These are phyloP conservation scores for Hipparchia sbordonii DNA, from an alignment of 2,888 invertebrate genomes.

Conservation along the genomic window DNA sequence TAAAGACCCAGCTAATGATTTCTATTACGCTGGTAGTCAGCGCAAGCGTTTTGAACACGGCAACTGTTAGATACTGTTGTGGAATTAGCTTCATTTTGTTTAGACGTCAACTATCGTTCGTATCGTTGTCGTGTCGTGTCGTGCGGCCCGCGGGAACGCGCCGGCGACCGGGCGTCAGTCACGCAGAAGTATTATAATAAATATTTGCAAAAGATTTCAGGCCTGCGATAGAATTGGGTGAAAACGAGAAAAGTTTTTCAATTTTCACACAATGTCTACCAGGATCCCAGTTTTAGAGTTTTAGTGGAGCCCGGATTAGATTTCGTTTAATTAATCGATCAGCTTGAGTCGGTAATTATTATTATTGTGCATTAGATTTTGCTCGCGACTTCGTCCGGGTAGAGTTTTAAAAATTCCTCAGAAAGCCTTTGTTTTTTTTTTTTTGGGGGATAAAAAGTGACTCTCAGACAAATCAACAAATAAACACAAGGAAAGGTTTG, in stretches of 20 bases:
- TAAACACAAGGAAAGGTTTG: too few relatives aligned
- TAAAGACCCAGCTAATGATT: too few relatives aligned
- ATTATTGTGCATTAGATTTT: not conserved
- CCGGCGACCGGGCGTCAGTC: conserved; percentile 28
- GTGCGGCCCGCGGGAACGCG: not conserved
- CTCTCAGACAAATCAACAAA: too few relatives aligned
- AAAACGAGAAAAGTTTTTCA: conserved; percentile 80
- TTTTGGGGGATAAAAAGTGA: too few relatives aligned
- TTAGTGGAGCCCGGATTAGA: conserved; percentile 54
- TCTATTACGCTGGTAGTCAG: too few relatives aligned
- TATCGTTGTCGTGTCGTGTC: not conserved
- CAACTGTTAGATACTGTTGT: too few relatives aligned
- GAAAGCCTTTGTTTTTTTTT: too few relatives aligned
- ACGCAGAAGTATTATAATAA: conserved; percentile 49
- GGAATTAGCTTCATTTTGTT: too few relatives aligned
- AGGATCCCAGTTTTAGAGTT: conserved; percentile 51
- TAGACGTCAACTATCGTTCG: not conserved
- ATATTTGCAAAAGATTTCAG: conserved; percentile 72
- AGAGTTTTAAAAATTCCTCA: too few relatives aligned
- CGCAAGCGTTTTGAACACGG: too few relatives aligned
- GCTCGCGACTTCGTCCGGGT: too few relatives aligned
- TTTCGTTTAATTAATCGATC: conserved; percentile 56
- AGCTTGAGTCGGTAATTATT: not conserved
- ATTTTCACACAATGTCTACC: conserved; percentile 67
- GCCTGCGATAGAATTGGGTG: conserved; percentile 67